These are phyloP conservation scores for Pelagia noctiluca DNA, from an alignment of 30 jellyfish, hydroid and myxozoan genomes.

Conservation along the genomic window DNA sequence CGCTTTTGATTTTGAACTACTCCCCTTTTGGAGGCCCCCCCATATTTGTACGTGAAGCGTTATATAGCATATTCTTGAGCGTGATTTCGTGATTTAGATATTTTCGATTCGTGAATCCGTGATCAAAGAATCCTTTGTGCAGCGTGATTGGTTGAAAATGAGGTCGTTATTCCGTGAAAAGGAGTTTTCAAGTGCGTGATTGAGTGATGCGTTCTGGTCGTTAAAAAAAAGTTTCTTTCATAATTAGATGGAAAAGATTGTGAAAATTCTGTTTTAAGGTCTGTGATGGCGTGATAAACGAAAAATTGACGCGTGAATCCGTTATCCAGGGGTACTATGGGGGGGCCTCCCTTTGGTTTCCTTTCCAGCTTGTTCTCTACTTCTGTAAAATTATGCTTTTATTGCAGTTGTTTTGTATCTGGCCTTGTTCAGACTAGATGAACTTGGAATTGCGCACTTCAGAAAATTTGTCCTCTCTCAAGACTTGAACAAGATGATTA, in stretches of 20 bases:
- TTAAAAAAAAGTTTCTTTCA: too few species aligned
- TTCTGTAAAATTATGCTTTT: neutral
- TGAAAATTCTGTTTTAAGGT: neutral
- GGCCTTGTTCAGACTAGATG: conserved; percentile 85
- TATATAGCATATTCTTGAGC: too few species aligned
- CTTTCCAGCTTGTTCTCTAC: neutral
- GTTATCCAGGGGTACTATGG: neutral
- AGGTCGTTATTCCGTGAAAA: too few species aligned
- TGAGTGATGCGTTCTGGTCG: too few species aligned
- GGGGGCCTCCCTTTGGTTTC: neutral
- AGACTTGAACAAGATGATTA: conserved; percentile 51
- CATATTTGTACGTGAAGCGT: too few species aligned
- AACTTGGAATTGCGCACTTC: conserved; percentile 76
- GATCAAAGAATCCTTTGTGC: too few species aligned
- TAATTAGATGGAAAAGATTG: neutral
- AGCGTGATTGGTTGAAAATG: too few species aligned
- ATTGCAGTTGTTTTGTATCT: conserved; percentile 71
- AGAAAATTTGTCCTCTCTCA: conserved; percentile 79
- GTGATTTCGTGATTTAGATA: too few species aligned
- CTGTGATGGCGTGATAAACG: neutral
- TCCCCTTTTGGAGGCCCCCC: too few species aligned
- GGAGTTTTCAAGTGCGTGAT: too few species aligned
- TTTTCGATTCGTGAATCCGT: too few species aligned
- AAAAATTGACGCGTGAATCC: neutral
- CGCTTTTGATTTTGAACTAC: too few species aligned